Base-by-base conservation (phyloP, 2,797 vertebrate genomes). In the Paguma larvata region DNA sequence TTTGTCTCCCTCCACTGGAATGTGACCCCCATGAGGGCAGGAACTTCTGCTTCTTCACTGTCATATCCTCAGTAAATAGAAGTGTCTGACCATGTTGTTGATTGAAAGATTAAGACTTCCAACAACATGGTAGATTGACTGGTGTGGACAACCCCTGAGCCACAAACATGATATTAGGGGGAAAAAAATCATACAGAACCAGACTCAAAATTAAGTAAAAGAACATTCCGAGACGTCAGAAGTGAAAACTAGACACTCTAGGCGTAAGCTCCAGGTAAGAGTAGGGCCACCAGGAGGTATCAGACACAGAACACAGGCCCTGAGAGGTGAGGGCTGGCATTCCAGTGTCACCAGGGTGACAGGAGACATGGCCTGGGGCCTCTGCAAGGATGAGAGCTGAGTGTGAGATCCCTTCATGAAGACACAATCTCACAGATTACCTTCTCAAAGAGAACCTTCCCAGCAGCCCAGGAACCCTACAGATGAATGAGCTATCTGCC, bases 101-200 rank as follows among this genome's bases (percentile, higher is more conserved):
- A 63, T 6, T 13, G 44, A 77, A 80, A 91, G 68, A 27, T 5
- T 16, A 70, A 46, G 23, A 67, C 59, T 78, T 30, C 27, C 1
- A 23, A 34, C 13, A 30, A 65, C 10, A 11, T 27, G 23, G 59
- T 7, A 0, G 7, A 85, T 4, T 23, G 34, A 56, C 5, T 1
- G 19, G 7, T 4, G 4, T 4, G 27, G 32, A 51, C 13, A 34
- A n/a, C 5, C 19, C 8, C 38, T 16, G 3, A 1, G 5, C 5
- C 72, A 53, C 46, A 51, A 30, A 85, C 41, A 73, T 23, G 13
- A 53, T 79, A 48, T 30, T 79, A 77, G 34, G 16, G 21, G 7
- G 44, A 41, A 51, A 84, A 56, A 72, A 44, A 32, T 27, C 56
- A 65, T 14, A 56, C 34, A 73, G 7, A 85, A 14, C 32, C 53